Evolutionary conservation across 2,888 invertebrate genomes (phyloP).

Genomic region (Pterostichus niger): DNA sequence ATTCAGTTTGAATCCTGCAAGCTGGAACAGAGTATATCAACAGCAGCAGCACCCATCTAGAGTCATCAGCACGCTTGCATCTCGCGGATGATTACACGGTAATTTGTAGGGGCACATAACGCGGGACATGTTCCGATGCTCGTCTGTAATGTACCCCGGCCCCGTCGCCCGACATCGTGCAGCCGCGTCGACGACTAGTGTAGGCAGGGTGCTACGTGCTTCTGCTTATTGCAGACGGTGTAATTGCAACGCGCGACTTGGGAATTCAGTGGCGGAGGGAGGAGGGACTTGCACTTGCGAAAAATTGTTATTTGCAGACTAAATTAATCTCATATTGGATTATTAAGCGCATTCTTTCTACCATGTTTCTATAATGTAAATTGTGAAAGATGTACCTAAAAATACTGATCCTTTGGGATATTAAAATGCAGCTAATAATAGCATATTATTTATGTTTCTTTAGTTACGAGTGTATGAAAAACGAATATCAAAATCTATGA

Average conservation of each 20-base stretch:
- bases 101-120: slow-evolving; percentile 45
- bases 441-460: no score
- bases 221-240: slow-evolving; percentile 35
- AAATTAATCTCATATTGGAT: no score
- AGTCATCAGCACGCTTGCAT: background rate
- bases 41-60: background rate
- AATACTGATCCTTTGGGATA: no score
- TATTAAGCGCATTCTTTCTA: no score
- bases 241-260: slow-evolving; percentile 16
- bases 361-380: no score
- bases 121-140: slow-evolving; percentile 24
- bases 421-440: no score
- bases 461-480: no score
- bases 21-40: slow-evolving; percentile 11
- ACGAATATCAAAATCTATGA: no score
- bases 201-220: slow-evolving; percentile 38
- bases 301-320: no score
- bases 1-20: background rate
- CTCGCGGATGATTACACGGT: slow-evolving; percentile 38
- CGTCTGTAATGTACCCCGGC: background rate
- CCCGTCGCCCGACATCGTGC: background rate
- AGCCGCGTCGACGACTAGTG: background rate
- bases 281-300: no score
- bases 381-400: no score
- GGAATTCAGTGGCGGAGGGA: slow-evolving; percentile 7